These are phyloP conservation scores for Mugil cephalus DNA, from an alignment of 2,113 vertebrate genomes.

Conservation along the genomic window DNA sequence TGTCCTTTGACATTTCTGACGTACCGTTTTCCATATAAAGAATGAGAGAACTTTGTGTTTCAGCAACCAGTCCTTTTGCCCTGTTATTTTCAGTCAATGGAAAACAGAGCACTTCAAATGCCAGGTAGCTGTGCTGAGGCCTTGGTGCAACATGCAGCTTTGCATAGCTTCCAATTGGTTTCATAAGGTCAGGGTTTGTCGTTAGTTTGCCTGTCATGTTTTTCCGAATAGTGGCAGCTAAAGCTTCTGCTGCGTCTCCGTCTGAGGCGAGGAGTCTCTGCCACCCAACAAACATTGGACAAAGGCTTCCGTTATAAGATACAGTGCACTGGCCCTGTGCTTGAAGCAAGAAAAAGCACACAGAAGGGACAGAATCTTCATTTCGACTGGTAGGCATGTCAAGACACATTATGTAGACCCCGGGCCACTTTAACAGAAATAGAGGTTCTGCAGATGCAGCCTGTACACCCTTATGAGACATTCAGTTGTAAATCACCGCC, in stretches of 20 bases:
- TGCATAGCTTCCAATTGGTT: not conserved
- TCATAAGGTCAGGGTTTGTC: not conserved
- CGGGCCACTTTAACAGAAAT: constrained; percentile 10
- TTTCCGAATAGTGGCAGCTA: constrained; percentile 3
- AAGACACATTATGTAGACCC: constrained; percentile 21
- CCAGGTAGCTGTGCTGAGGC: too few relatives aligned
- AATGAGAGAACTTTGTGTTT: not conserved
- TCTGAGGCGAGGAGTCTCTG: constrained; percentile 5
- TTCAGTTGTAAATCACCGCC: constrained; percentile 27
- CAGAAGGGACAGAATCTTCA: constrained; percentile 1
- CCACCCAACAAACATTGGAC: constrained; percentile 15
- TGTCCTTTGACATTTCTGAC: not conserved
- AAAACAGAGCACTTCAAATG: not conserved
- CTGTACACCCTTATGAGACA: not conserved
- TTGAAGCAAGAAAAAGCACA: constrained; percentile 20
- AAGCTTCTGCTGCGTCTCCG: not conserved
- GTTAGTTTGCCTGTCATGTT: not conserved
- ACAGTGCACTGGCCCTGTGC: not conserved
- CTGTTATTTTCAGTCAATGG: not conserved
- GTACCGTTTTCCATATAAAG: not conserved
- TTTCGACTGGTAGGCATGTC: constrained; percentile 25
- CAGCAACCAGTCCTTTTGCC: not conserved
- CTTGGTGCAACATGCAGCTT: too few relatives aligned
- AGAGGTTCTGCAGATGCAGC: too few relatives aligned
- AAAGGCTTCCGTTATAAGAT: constrained; percentile 3